phyloP scores from a whole-genome alignment of 2,113 vertebrate species.

The Cyanoramphus novaezelandiae region DNA sequence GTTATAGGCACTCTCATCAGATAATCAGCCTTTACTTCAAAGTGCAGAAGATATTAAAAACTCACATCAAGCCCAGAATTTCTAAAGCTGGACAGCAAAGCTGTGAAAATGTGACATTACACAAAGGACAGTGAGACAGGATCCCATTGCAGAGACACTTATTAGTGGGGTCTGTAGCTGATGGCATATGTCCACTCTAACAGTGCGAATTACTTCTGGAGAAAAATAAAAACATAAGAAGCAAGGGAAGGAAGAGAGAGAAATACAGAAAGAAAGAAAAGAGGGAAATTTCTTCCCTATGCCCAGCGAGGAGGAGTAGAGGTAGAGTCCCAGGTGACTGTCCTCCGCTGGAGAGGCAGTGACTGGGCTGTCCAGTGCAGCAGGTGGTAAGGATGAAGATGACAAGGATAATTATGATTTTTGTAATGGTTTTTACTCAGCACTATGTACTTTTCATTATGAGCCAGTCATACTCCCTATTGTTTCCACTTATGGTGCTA shows the following conservation, averaged over 20 bases:
- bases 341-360: background rate
- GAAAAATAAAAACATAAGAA: background rate
- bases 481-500: background rate
- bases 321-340: no score
- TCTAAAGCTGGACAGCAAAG: background rate
- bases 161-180: background rate
- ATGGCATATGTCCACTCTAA: background rate
- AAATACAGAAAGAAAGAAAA: background rate
- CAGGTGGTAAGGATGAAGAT: background rate
- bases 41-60: background rate
- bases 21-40: background rate
- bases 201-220: background rate
- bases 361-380: background rate
- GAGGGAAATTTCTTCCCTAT: background rate
- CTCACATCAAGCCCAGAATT: background rate
- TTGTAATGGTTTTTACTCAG: background rate
- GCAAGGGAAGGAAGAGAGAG: no score
- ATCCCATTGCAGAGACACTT: background rate
- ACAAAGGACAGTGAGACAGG: background rate
- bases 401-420: background rate
- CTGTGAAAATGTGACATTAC: background rate
- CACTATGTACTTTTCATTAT: background rate
- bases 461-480: background rate
- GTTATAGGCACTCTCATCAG: background rate
- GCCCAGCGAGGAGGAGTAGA: background rate